Base-by-base conservation (phyloP, 2,888 invertebrate species). In the Diarsia brunnea region DNA sequence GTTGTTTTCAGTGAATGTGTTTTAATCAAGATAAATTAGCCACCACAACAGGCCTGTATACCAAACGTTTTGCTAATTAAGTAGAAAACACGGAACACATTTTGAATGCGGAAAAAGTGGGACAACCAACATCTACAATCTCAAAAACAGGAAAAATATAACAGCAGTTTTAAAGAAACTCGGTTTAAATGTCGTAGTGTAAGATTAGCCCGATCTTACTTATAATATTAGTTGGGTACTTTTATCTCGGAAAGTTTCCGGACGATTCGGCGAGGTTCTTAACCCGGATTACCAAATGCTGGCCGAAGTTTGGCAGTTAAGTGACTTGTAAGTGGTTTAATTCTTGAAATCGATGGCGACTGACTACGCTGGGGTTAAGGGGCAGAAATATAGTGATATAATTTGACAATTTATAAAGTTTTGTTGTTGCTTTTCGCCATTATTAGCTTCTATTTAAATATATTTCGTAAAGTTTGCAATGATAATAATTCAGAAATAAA, bases 291-390 rank as follows among this genome's bases (percentile, higher is more conserved):
- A 79, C 75, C 63, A 84, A 89, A 91, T 86, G 87, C 86, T 88
- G 86, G 85, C 78, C 80, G 82, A 92, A 93, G 87, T 92, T 92
- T 73, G 82, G 78, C 87, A 88, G 88, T 91, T 92, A 82, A 73
- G 81, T 76, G 89, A 91, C 89, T 91, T 89, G 89, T 87, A 86
- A 87, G 85, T 82, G 81, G 86, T 80, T 88, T 88, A 88, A 90
- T 89, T 90, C 88, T 88, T 80, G 84, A 86, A 91, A 91, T 91
- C 92, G 91, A 93, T 92, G 89, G 53, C 14, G 45, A 75, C 55
- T 55, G 49, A 73, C 73, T 55, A 55, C 24, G 12, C 12, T 47
- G 51, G 45, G 60, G 19, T 55, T 55, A 27, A 63, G 55, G 64
- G 24, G 14, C 45, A 80, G 49, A 55, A 79, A 68, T 67, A 19